Evolutionary conservation across 1,140 invertebrate species (phyloP), one percentile per base, ranked within the genome.

Genomic region (Pseudobourletiella spinata): DNA sequence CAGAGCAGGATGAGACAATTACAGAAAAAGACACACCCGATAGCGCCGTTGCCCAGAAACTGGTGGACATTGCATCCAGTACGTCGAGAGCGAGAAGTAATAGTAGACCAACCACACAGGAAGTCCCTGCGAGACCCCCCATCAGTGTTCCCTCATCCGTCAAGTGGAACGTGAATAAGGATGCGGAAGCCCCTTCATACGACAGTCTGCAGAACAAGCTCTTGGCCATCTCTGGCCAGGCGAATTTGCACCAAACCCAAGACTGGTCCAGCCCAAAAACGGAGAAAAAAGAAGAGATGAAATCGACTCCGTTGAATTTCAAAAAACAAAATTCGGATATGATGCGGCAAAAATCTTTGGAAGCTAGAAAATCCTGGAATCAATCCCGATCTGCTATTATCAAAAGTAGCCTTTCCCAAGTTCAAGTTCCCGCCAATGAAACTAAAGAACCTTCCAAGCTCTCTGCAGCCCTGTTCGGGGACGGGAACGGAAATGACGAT

Each of bases 301-400:
- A 51, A 51, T 11, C 24, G 4, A 26, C 14, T 25, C 48, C 48
- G n/a, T 39, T 55, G 22, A 39, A 55, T 55, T 55, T 55, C 26
- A 29, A 35, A n/a, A 55, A 55, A 35, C 16, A 24, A 18, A 55
- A 55, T 24, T 55, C 52, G 11, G 52, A 55, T 35, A 4, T n/a
- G 15, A 3, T 55, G 2, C 26, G 52, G 6, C 52, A 55, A 55
- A 55, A 55, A 39, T 55, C 52, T 3, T 35, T 55, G 29, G 26
- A 55, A 14, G 14, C 28, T 3, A 4, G 52, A 51, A 11, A 6
- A 4, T 26, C 25, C 28, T n/a, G 14, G n/a, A 51, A 25, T 24
- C 15, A 51, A 51, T 26, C 25, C 22, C 48, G 24, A 8, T 51
- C 48, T 26, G 24, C 18, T 22, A 51, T 51, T 3, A 51, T 51